phyloP scores from a whole-genome alignment of 2,113 vertebrate species.

The Trichechus manatus region DNA sequence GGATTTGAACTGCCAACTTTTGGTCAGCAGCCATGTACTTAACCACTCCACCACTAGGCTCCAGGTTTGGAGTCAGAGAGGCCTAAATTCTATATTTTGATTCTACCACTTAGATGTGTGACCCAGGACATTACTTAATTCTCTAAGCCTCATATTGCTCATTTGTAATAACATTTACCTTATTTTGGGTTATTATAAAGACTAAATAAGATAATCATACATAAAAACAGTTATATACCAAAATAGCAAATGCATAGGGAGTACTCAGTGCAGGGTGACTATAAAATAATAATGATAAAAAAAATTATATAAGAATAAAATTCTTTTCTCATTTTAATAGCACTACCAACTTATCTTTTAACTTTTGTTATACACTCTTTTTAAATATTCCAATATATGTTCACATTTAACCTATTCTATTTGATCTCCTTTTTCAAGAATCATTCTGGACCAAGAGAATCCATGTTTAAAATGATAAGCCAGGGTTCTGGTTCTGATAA shows the following conservation, averaged over 20 bases:
- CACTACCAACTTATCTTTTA: not conserved
- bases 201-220: constrained; percentile 10
- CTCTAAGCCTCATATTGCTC: not conserved
- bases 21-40: no score
- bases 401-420: constrained; percentile 31
- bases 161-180: constrained; percentile 6
- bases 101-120: not conserved
- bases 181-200: not conserved
- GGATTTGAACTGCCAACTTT: no score
- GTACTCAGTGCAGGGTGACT: not conserved
- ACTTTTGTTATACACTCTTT: not conserved
- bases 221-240: not conserved
- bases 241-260: not conserved
- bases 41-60: no score
- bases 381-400: constrained; percentile 30
- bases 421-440: not conserved
- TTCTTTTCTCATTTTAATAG: not conserved
- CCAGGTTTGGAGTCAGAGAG: not conserved
- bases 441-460: constrained; percentile 17
- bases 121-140: not conserved
- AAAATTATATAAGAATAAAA: not conserved
- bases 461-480: not conserved
- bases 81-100: not conserved
- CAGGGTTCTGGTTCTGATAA: not conserved
- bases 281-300: constrained; percentile 35